These are phyloP conservation scores for Euura saliciscinereae DNA, from an alignment of 1,140 invertebrate species.

Conservation along the genomic window DNA sequence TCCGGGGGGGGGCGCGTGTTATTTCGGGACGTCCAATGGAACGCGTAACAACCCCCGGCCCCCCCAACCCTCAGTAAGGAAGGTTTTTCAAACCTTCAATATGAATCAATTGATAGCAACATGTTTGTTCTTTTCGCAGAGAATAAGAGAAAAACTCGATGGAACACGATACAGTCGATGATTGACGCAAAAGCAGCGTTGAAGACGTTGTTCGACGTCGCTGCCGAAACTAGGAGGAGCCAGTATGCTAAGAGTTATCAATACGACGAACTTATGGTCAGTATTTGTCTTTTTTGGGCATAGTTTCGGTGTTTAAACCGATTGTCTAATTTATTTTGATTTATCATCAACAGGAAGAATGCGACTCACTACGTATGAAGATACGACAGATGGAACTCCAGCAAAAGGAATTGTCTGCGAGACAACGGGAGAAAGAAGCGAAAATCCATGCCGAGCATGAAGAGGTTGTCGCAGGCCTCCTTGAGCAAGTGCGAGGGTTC, in stretches of 20 bases:
- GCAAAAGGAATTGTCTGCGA: slow-evolving; percentile 23
- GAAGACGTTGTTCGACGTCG: slow-evolving; percentile 64
- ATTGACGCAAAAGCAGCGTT: slow-evolving; percentile 69
- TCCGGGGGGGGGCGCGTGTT: no score
- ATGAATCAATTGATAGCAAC: slow-evolving; percentile 10
- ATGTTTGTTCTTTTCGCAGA: slow-evolving; percentile 51
- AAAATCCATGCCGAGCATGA: slow-evolving; percentile 56
- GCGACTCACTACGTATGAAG: slow-evolving; percentile 47
- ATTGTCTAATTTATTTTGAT: neutral
- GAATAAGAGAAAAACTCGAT: slow-evolving; percentile 64
- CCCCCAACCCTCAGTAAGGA: no score
- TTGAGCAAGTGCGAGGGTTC: slow-evolving; percentile 38
- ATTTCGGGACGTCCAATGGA: slow-evolving; percentile 38
- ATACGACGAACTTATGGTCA: slow-evolving; percentile 61
- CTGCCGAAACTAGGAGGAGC: slow-evolving; percentile 60
- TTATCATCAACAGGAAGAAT: slow-evolving; percentile 42
- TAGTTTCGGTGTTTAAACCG: neutral
- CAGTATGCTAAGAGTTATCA: slow-evolving; percentile 47
- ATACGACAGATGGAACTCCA: slow-evolving; percentile 41
- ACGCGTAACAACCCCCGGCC: slow-evolving; percentile 43
- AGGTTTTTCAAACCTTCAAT: no score
- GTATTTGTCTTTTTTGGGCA: neutral
- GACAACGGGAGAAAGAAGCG: slow-evolving; percentile 40
- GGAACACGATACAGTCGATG: slow-evolving; percentile 70
- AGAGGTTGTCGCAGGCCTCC: slow-evolving; percentile 54